Percentiles rank a stretch among this genome's conserved stretches.
These are phyloP conservation scores for Ficedula albicollis DNA, from an alignment of 2,797 vertebrate genomes.

Conservation along the genomic window DNA sequence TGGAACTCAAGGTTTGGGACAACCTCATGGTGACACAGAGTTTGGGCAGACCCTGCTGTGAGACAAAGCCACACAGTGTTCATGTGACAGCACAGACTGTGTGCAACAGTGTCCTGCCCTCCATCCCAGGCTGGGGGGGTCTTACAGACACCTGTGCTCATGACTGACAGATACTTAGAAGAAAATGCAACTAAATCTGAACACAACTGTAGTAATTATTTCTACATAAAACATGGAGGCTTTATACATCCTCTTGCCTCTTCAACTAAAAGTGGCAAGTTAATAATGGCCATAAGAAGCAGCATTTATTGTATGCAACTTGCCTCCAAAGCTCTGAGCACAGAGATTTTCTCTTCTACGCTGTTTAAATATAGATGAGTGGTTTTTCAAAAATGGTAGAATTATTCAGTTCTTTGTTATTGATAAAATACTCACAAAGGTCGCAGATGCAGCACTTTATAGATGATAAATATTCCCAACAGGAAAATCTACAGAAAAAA, in stretches of 20 bases:
- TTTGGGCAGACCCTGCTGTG: not conserved
- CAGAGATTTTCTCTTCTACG: not conserved
- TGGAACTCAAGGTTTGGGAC: fast-evolving
- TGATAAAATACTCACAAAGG: conserved; percentile 68
- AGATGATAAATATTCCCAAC: conserved; percentile 65
- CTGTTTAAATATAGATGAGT: conserved; percentile 72
- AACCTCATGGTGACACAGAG: fast-evolving
- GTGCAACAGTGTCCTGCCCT: fast-evolving
- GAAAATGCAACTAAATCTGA: not conserved
- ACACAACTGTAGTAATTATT: not conserved
- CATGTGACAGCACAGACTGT: fast-evolving
- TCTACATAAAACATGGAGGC: not conserved
- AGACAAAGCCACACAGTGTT: fast-evolving
- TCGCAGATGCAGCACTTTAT: conserved; percentile 56
- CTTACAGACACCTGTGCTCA: no score
- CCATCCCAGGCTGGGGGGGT: fast-evolving
- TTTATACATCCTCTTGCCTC: not conserved
- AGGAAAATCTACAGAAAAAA: conserved; percentile 62
- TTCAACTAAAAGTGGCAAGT: not conserved
- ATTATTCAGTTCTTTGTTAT: conserved; percentile 66
- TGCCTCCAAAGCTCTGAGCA: not conserved
- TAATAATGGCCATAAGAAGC: not conserved
- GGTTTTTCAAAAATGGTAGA: conserved; percentile 44
- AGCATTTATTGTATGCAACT: not conserved
- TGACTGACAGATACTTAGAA: not conserved